phyloP scores from a whole-genome alignment of 2,888 invertebrate genomes.

The Elysia crispata region DNA sequence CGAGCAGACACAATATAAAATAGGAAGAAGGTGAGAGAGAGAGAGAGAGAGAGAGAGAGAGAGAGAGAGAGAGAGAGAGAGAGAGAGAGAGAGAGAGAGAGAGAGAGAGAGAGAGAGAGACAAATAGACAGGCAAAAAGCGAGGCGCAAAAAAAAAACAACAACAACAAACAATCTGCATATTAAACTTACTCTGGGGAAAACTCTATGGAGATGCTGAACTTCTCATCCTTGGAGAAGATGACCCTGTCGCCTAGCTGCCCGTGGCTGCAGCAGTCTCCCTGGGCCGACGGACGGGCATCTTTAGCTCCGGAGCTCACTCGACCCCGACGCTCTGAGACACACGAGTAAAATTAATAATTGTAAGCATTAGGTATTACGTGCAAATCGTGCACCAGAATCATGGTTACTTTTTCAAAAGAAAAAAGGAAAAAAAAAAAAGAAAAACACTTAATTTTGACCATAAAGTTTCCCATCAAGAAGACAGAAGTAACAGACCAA shows the following conservation, averaged over 20 bases:
- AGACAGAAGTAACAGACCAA: too few relatives aligned
- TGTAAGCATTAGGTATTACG: too few relatives aligned
- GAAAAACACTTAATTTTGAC: too few relatives aligned
- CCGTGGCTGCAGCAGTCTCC: conserved; percentile 5
- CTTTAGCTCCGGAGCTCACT: too few relatives aligned
- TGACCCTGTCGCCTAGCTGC: conserved; percentile 63
- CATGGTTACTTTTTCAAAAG: too few relatives aligned
- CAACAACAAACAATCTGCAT: neutral
- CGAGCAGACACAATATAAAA: too few relatives aligned
- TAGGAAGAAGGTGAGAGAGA: neutral
- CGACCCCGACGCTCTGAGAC: too few relatives aligned
- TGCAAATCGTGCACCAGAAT: too few relatives aligned
- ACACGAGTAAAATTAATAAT: too few relatives aligned
- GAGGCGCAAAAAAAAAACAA: neutral
- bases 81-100: neutral
- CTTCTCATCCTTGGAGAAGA: conserved; percentile 89
- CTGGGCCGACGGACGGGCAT: neutral
- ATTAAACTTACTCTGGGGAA: conserved; percentile 64
- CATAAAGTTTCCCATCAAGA: too few relatives aligned
- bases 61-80: neutral
- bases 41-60: neutral
- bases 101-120: neutral
- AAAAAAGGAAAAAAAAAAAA: too few relatives aligned
- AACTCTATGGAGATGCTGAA: conserved; percentile 91
- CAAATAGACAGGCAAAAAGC: neutral